Evolutionary conservation across 2,113 vertebrate species (phyloP).

Genomic region (Otis tarda): DNA sequence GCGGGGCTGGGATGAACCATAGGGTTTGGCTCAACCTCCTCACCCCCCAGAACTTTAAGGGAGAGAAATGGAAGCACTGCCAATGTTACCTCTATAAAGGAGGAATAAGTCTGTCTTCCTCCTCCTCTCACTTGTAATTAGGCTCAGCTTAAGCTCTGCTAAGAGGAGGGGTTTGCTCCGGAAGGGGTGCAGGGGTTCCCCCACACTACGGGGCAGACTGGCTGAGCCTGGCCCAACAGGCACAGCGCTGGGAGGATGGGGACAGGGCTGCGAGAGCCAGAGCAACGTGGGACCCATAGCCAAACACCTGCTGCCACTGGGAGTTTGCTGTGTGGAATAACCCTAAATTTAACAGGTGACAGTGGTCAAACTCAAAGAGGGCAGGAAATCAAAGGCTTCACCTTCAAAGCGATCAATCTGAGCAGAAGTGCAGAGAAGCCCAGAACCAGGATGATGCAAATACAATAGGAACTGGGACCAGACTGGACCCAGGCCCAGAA

Average conservation of each 20-base stretch:
- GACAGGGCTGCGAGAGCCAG: not conserved
- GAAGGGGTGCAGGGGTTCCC: not conserved
- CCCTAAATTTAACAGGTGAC: constrained; percentile 59
- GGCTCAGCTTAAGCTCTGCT: not conserved
- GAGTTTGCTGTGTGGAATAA: not conserved
- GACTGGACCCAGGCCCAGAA: not conserved
- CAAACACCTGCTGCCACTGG: not conserved
- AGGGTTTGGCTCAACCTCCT: not conserved
- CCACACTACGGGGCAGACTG: fast-evolving
- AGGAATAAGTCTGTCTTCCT: not conserved
- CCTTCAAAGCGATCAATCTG: not conserved
- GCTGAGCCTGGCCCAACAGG: not conserved
- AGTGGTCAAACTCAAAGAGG: constrained; percentile 30
- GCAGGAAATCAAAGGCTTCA: not conserved
- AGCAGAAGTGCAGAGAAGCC: not conserved
- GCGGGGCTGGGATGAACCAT: fast-evolving
- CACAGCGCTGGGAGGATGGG: fast-evolving
- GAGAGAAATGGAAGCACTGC: not conserved
- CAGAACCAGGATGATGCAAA: not conserved
- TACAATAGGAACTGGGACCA: not conserved
- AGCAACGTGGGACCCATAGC: fast-evolving
- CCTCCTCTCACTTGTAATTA: not conserved
- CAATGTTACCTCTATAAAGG: not conserved
- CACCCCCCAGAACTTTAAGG: not conserved
- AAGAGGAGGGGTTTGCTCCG: not conserved